A percentile compares a stretch with the other conserved stretches of the same genome.
Evolutionary conservation across 2,113 vertebrate species (phyloP).

Genomic region (Progne subis): DNA sequence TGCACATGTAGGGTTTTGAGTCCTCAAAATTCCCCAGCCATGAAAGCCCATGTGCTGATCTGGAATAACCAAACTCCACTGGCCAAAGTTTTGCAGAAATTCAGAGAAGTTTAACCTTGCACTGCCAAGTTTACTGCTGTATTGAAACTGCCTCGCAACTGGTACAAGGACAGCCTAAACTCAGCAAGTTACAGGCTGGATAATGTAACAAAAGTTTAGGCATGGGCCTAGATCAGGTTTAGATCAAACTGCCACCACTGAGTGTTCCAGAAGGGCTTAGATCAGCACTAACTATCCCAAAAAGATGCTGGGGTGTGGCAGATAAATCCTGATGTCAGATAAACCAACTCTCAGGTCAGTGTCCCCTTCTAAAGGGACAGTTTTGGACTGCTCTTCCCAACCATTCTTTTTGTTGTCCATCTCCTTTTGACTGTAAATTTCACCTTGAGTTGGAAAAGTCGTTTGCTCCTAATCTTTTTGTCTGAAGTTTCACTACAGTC

Average conservation of each 20-base stretch:
- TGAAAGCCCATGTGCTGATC: neutral
- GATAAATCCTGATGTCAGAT: neutral
- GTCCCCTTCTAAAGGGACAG: accelerated
- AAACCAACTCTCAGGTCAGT: neutral
- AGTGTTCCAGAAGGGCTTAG: neutral
- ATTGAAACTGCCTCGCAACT: neutral
- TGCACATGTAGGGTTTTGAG: neutral
- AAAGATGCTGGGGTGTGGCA: neutral
- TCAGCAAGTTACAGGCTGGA: neutral
- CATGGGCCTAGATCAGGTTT: neutral
- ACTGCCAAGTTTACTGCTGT: neutral
- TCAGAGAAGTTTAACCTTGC: neutral
- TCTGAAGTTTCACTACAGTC: neutral
- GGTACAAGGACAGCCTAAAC: neutral
- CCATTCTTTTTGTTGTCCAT: neutral
- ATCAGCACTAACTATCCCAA: neutral
- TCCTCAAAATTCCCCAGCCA: neutral
- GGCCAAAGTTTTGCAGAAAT: neutral
- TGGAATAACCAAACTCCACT: neutral
- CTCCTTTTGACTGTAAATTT: neutral
- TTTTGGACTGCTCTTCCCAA: neutral
- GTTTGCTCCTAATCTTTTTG: neutral
- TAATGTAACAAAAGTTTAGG: neutral
- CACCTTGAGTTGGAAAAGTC: neutral
- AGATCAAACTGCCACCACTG: accelerated